Conservation (phyloP, 2,888 invertebrate genomes). For the Limnephilus auricula region DNA sequence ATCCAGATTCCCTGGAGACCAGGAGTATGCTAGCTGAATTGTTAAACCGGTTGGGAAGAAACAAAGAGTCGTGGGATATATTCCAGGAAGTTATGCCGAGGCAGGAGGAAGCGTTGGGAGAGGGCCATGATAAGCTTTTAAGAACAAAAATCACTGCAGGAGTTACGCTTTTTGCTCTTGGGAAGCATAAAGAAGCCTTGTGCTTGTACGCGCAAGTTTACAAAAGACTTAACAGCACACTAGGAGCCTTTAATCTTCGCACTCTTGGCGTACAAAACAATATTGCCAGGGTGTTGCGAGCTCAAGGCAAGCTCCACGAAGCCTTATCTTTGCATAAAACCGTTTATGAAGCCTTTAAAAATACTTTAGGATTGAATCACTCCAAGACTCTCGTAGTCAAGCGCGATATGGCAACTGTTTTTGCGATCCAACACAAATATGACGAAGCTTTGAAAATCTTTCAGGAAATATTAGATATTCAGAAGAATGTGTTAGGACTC, state of each 20-base stretch:
- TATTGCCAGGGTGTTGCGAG: neutral
- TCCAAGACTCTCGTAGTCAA: neutral
- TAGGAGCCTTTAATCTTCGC: neutral
- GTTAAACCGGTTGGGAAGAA: neutral
- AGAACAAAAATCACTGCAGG: neutral
- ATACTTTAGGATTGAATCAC: neutral
- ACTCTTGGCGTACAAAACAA: neutral
- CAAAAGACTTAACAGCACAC: neutral
- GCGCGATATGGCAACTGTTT: neutral
- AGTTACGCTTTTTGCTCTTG: neutral
- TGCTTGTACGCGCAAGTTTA: neutral
- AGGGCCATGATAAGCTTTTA: neutral
- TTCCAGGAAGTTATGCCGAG: neutral
- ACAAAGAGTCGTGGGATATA: neutral
- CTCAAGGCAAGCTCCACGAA: neutral
- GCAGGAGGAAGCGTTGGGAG: neutral
- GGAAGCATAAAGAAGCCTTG: neutral
- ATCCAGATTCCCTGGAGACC: neutral
- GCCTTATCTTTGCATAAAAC: neutral
- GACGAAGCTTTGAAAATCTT: neutral
- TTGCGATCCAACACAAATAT: neutral
- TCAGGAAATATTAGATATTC: conserved; percentile 17
- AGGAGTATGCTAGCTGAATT: neutral
- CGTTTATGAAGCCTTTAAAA: neutral
- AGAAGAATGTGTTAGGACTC: conserved; percentile 7